Percentiles rank a stretch among this genome's conserved stretches.
Conservation (phyloP, 2,113 vertebrate species). For the Typhlomys cinereus region DNA sequence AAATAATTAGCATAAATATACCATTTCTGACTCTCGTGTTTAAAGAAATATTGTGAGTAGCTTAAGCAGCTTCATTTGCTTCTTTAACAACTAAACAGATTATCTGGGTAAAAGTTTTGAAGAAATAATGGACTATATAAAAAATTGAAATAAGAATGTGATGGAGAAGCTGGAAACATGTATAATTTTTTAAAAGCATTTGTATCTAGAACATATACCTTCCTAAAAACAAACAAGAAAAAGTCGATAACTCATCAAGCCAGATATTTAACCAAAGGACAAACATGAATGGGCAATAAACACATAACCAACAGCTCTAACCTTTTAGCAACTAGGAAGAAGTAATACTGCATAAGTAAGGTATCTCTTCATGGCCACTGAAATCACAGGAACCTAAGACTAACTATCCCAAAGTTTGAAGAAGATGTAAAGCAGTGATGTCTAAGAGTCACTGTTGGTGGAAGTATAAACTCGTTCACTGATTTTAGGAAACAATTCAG, state of each 20-base stretch:
- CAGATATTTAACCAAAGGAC: constrained; percentile 38
- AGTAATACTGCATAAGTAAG: constrained; percentile 9
- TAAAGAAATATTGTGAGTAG: constrained; percentile 26
- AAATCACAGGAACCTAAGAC: constrained; percentile 23
- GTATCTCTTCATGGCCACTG: not conserved
- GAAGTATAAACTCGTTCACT: not conserved
- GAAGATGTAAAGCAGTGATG: not conserved
- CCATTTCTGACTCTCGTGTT: constrained; percentile 32
- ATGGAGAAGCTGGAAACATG: not conserved
- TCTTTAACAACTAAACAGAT: constrained; percentile 47
- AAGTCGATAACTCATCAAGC: not conserved
- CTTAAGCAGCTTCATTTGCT: constrained; percentile 22
- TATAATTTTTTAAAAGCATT: not conserved
- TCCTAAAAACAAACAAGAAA: constrained; percentile 40
- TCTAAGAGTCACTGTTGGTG: not conserved
- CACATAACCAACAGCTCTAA: not conserved
- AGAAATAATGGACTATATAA: constrained; percentile 32
- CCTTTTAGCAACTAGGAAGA: constrained; percentile 27
- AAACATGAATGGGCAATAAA: not conserved
- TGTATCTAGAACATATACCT: constrained; percentile 26
- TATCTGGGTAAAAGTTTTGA: constrained; percentile 17
- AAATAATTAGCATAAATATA: constrained; percentile 38
- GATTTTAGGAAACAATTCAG: not conserved
- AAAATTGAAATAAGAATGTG: constrained; percentile 34
- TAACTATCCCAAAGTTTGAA: constrained; percentile 31